Evolutionary conservation across 1,140 invertebrate species (phyloP).

Genomic region (Telenomus remus): DNA sequence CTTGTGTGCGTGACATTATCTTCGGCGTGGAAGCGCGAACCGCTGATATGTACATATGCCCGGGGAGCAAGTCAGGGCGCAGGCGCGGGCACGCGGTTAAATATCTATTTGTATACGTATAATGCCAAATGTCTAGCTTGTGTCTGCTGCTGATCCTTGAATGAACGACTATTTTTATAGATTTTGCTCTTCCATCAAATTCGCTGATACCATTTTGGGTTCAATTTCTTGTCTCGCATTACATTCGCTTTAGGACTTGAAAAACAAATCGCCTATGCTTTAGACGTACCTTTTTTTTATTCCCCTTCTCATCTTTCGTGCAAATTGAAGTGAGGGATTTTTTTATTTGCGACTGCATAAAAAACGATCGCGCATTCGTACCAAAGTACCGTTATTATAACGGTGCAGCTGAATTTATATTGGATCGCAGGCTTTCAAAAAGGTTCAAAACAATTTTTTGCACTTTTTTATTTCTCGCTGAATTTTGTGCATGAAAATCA

Average conservation of each 20-base stretch:
- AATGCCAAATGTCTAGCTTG: slow-evolving; percentile 63
- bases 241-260: too few species aligned
- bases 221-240: too few species aligned
- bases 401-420: background rate
- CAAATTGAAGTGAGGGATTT: background rate
- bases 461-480: too few species aligned
- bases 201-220: background rate
- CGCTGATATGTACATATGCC: slow-evolving; percentile 47
- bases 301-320: too few species aligned
- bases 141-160: slow-evolving; percentile 67
- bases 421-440: too few species aligned
- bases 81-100: slow-evolving; percentile 42
- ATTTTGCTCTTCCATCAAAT: slow-evolving; percentile 18
- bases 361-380: background rate
- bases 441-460: too few species aligned
- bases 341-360: background rate
- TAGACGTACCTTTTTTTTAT: too few species aligned
- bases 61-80: slow-evolving; percentile 35
- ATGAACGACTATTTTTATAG: slow-evolving; percentile 69
- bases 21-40: slow-evolving; percentile 19
- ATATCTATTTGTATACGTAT: slow-evolving; percentile 57
- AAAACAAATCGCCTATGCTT: too few species aligned
- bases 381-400: slow-evolving; percentile 9
- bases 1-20: slow-evolving; percentile 18
- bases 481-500: too few species aligned